Evolutionary conservation across 2,797 vertebrate genomes (phyloP).

Genomic region (Pyrocephalus nanus): DNA sequence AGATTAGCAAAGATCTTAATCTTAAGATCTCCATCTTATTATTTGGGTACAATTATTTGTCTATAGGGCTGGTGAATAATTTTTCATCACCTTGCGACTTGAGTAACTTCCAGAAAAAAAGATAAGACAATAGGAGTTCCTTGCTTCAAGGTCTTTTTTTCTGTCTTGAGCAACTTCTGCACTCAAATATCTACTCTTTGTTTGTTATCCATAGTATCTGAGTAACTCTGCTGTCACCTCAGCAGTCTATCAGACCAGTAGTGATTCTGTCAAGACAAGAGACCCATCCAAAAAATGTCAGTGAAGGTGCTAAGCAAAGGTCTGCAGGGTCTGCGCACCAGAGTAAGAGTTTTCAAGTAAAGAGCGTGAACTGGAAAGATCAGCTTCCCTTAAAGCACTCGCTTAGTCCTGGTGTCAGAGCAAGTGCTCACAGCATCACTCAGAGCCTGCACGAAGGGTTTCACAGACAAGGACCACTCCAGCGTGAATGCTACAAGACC

Average conservation of each 20-base stretch:
- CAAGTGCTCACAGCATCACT: not conserved
- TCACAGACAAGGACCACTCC: not conserved
- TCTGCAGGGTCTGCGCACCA: not conserved
- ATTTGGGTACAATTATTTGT: not conserved
- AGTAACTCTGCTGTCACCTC: not conserved
- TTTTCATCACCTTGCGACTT: not conserved
- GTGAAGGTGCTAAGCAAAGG: not conserved
- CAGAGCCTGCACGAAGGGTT: not conserved
- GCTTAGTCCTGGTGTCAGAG: not conserved
- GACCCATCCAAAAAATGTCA: not conserved
- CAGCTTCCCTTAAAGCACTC: not conserved
- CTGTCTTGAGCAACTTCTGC: not conserved
- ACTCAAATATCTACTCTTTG: not conserved
- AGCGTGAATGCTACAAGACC: fast-evolving
- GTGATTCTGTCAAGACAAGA: slow-evolving; percentile 4
- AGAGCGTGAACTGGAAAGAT: not conserved
- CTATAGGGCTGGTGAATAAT: not conserved
- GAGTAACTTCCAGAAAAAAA: not conserved
- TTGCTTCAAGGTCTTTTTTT: not conserved
- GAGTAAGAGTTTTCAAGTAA: not conserved
- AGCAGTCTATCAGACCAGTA: not conserved
- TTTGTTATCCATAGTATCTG: not conserved
- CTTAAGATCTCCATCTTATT: not conserved
- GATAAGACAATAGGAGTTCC: not conserved
- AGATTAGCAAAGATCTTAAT: not conserved